These are phyloP conservation scores for Cichladusa arquata DNA, from an alignment of 2,113 vertebrate species.

Conservation along the genomic window DNA sequence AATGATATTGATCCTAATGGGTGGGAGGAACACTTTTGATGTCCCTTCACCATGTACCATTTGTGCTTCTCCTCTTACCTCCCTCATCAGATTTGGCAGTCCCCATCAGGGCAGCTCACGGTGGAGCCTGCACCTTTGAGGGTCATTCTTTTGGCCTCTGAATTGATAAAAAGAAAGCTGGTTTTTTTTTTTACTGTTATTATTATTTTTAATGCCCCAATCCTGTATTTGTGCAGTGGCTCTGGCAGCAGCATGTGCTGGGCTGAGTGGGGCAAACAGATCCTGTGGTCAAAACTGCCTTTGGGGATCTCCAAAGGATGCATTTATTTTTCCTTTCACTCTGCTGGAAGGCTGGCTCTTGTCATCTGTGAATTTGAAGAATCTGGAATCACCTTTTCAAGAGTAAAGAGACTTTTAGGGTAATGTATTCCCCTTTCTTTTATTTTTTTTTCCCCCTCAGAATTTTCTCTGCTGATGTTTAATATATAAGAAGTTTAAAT, in stretches of 20 bases:
- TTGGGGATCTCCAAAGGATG: neutral
- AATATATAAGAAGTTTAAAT: conserved; percentile 47
- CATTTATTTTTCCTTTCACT: neutral
- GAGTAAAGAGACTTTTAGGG: neutral
- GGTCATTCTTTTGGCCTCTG: neutral
- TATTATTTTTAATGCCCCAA: neutral
- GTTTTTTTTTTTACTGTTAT: neutral
- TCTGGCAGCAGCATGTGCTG: neutral
- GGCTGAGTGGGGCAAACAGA: neutral
- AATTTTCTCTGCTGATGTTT: conserved; percentile 10
- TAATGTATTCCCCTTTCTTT: neutral
- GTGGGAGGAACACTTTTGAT: neutral
- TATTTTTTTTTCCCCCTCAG: neutral
- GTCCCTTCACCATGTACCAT: neutral
- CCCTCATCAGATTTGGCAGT: neutral
- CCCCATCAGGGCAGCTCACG: accelerated
- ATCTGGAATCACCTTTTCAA: neutral
- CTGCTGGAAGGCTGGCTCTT: neutral
- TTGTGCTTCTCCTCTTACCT: neutral
- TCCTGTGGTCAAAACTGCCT: neutral
- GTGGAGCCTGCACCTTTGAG: neutral
- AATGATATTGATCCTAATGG: neutral
- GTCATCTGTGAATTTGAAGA: neutral
- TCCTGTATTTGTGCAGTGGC: neutral
- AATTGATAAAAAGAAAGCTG: neutral